A percentile compares a stretch with the other conserved stretches of the same genome.
These are phyloP conservation scores for Mesitornis unicolor DNA, from an alignment of 2,113 vertebrate genomes.

Conservation along the genomic window DNA sequence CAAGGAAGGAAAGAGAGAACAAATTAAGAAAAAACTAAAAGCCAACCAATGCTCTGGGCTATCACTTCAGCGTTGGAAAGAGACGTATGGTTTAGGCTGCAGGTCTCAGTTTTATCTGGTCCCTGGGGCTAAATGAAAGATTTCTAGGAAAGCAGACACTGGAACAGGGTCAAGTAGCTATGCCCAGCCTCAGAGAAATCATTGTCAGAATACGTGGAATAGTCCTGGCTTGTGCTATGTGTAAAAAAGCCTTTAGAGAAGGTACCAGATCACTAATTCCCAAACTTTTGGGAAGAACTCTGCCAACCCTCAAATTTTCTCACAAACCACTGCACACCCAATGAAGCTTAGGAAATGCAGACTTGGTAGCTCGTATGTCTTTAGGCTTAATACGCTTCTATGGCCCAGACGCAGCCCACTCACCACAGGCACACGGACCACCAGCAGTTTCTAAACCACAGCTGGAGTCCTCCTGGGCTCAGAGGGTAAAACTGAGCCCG, in stretches of 20 bases:
- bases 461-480: not conserved
- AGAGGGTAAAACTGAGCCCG: not conserved
- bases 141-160: conserved; percentile 27
- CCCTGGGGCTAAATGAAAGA: not conserved
- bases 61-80: not conserved
- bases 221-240: not conserved
- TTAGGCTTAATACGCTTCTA: not conserved
- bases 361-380: conserved; percentile 24
- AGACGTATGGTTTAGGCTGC: not conserved
- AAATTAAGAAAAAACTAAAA: not conserved
- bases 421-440: conserved; percentile 2
- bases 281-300: not conserved
- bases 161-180: not conserved
- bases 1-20: not conserved
- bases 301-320: conserved; percentile 51
- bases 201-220: not conserved
- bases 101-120: not conserved
- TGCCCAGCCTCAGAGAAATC: conserved; percentile 3
- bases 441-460: conserved; percentile 3
- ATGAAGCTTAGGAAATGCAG: conserved; percentile 5
- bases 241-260: not conserved
- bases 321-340: conserved; percentile 26
- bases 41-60: not conserved
- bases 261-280: conserved; percentile 7
- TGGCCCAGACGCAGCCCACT: conserved; percentile 12